Base-by-base conservation (phyloP, 2,888 invertebrate species). In the Dysmachus trigonus region DNA sequence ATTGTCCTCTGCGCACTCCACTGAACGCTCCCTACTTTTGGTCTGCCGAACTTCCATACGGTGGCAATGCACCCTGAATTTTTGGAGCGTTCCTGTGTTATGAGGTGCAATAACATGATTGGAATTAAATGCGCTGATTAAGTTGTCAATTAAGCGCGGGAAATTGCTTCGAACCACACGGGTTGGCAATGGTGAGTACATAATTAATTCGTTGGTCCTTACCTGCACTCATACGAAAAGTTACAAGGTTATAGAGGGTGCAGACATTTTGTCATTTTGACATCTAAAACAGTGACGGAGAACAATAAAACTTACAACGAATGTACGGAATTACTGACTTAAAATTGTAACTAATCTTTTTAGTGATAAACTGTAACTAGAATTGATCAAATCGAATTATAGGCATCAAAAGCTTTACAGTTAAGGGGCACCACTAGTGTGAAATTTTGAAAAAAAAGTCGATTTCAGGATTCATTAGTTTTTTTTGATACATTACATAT, bases 121-220 rank as follows among this genome's bases (percentile, higher is more conserved):
- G 31, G 73, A 73, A 73, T 73, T 33, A n/a, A 73, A 73, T 33
- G 73, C 73, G 33, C 73, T 73, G 73, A 73, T 73, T 73, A 33
- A 73, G 73, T 18, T 73, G 31, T 73, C 33, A 73, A 33, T 73
- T 62, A 62, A 62, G 62, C 18, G 1, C 27, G 27, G 62, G 7
- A 62, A 27, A 62, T 62, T 27, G 62, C 62, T 62, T 62, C 27
- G 22, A 0, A 62, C 62, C 62, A 62, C 62, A 62, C 22, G 22
- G 62, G 27, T n/a, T n/a, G n/a, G n/a, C n/a, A n/a, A n/a, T 27
- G 27, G 7, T 18, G 62, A 10, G 27, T 18, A 2, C 27, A 62
- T 22, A 62, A 62, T 62, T 62, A 62, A 62, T 62, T 62, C 27
- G 22, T 47, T 47, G 47, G 47, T 6, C 15, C 15, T n/a, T 47